Percentiles rank a stretch among this genome's conserved stretches.
Evolutionary conservation across 2,888 invertebrate genomes (phyloP).

Genomic region (Himalopsyche kuldschensis): DNA sequence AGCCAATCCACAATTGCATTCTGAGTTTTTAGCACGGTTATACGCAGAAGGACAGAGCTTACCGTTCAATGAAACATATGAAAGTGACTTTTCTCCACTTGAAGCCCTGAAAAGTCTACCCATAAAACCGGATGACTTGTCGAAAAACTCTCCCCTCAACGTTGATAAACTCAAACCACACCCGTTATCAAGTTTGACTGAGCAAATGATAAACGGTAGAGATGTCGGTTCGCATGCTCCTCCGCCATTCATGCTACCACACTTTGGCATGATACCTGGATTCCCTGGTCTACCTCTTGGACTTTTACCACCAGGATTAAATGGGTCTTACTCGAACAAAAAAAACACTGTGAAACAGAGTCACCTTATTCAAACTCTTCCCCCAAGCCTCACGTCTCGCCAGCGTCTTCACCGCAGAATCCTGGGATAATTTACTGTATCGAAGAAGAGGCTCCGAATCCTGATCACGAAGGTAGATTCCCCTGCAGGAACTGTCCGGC

Average conservation of each 20-base stretch:
- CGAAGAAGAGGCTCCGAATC: slow-evolving; percentile 68
- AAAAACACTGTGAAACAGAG: slow-evolving; percentile 43
- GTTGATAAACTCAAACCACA: slow-evolving; percentile 28
- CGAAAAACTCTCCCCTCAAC: slow-evolving; percentile 8
- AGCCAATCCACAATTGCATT: slow-evolving; percentile 69
- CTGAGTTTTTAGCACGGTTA: slow-evolving; percentile 75
- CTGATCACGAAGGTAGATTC: slow-evolving; percentile 67
- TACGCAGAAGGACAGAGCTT: slow-evolving; percentile 71
- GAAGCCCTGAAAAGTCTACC: slow-evolving; percentile 57
- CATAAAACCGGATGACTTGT: slow-evolving; percentile 29
- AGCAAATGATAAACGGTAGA: slow-evolving; percentile 34
- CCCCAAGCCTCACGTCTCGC: slow-evolving; percentile 30
- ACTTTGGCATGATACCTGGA: slow-evolving; percentile 56
- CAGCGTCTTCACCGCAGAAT: slow-evolving; percentile 45
- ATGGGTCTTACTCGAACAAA: slow-evolving; percentile 44
- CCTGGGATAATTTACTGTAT: slow-evolving; percentile 60
- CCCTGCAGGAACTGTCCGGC: slow-evolving; percentile 72
- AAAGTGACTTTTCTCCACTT: slow-evolving; percentile 37
- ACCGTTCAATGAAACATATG: slow-evolving; percentile 59
- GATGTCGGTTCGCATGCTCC: slow-evolving; percentile 48
- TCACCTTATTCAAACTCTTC: slow-evolving; percentile 42
- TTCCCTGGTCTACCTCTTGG: slow-evolving; percentile 55
- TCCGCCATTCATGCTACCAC: slow-evolving; percentile 55
- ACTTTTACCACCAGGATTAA: slow-evolving; percentile 50
- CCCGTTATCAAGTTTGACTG: slow-evolving; percentile 33